Evolutionary conservation across 2,113 vertebrate genomes (phyloP), one percentile per base, ranked within the genome.

Genomic region (Apaloderma vittatum): DNA sequence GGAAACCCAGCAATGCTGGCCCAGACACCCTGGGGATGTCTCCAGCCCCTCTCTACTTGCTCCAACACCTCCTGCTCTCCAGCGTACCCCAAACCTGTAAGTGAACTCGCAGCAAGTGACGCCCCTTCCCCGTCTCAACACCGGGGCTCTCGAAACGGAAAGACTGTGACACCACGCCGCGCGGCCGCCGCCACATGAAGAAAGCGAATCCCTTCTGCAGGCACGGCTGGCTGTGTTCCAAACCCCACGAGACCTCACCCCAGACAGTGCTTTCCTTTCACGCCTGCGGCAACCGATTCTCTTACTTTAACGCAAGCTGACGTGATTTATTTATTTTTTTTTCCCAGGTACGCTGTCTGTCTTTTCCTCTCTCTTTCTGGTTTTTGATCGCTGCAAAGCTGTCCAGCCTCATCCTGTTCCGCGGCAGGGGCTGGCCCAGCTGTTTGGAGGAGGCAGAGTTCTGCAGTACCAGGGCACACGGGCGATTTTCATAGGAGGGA

Each of bases 41-140:
- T 74, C 87, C 70, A 73, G n/a, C 3, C 8, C 26, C 36, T 9
- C 49, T 12, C 16, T 11, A 11, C 1, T 0, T 22, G 21, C 29
- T 55, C 54, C 81, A 90, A 18, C 63, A 45, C 15, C 46, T 52
- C 58, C 79, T 15, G 11, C 67, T 62, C 57, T 46, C 86, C 59
- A 43, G 67, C 2, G 1, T 10, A 37, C 26, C 74, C 48, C 59
- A 76, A 4, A n/a, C 17, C 34, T 0, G 0, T 0, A 16, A n/a
- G 46, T 6, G 81, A 77, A 63, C n/a, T 32, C 17, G 0, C 34
- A 37, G 24, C 37, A 30, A 89, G 65, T 24, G 57, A 27, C 0
- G 5, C 22, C 46, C 55, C 70, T 54, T 80, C 30, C 54, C 54
- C 18, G 12, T 4, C 63, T 36, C 51, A 34, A 17, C 15, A 2